Evolutionary conservation across 2,888 invertebrate species (phyloP), one percentile per base, ranked within the genome.

Genomic region (Aradus depressus): DNA sequence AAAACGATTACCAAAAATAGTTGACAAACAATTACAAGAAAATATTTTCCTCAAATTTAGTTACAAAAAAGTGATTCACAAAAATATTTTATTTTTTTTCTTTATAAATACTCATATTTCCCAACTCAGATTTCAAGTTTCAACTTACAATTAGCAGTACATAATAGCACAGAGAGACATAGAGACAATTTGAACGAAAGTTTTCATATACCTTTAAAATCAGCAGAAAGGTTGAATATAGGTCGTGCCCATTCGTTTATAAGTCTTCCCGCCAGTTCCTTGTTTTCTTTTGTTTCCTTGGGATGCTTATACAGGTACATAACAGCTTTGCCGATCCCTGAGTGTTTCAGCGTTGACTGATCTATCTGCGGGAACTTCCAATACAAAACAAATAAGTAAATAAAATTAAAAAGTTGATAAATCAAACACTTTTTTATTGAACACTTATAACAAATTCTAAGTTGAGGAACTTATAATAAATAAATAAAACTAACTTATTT

Each of bases 301-400:
- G 98, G 97, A 69, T 99, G 97, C 68, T 98, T 98, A 71, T 92
- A 97, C 45, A 99, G 75, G 72, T 97, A 96, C 98, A 98, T 98
- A 1, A 98, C 91, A 35, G 98, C 97, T 71, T 97, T 97, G 50
- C 97, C 97, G 60, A 97, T 91, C 22, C 96, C 96, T 5, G 95
- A 93, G 66, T 90, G 89, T 68, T 95, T 95, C 60, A 98, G 72
- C 52, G 88, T 82, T 35, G 84, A 79, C 67, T 90, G 87, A 67
- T 90, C 90, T 52, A 93, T 81, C 22, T 80, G 75, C 25, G 93
- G 93, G 70, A 95, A 92, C 84, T 88, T n/a, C n/a, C n/a, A n/a
- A n/a, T n/a, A n/a, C n/a, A 68, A 70, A 56, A 56, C 50, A 56
- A 50, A 39, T 19, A 14, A 5, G 12, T 35, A 8, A n/a, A 35